Evolutionary conservation across 2,797 vertebrate species (phyloP).

Genomic region (Todus mexicanus): DNA sequence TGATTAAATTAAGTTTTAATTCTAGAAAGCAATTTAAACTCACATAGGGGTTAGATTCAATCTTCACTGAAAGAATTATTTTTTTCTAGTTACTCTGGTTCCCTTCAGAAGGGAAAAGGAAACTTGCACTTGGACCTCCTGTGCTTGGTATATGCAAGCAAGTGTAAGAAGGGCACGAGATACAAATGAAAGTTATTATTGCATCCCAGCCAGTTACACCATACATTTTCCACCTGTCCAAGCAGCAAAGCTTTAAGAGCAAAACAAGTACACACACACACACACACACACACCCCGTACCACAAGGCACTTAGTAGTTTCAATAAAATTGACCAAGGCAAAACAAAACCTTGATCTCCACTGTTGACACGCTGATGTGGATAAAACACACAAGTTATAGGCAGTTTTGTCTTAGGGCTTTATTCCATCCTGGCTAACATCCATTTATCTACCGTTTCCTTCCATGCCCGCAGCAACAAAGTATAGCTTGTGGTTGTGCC

Average conservation of each 20-base stretch:
- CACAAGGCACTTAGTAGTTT: rapidly evolving
- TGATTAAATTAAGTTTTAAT: neutral
- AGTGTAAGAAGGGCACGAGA: neutral
- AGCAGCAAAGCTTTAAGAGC: neutral
- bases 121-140: neutral
- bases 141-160: neutral
- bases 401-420: neutral
- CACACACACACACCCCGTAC: neutral
- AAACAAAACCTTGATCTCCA: neutral
- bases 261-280: neutral
- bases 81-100: neutral
- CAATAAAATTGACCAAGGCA: neutral
- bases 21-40: neutral
- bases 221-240: neutral
- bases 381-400: neutral
- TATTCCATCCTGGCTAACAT: neutral
- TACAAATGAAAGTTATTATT: neutral
- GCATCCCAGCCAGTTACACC: neutral
- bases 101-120: neutral
- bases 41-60: neutral
- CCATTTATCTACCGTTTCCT: neutral
- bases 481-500: neutral
- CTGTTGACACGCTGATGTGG: neutral
- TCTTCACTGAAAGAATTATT: neutral
- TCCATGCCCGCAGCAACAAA: neutral